Conservation (phyloP, 2,888 invertebrate species). For the Emesis castigata region DNA sequence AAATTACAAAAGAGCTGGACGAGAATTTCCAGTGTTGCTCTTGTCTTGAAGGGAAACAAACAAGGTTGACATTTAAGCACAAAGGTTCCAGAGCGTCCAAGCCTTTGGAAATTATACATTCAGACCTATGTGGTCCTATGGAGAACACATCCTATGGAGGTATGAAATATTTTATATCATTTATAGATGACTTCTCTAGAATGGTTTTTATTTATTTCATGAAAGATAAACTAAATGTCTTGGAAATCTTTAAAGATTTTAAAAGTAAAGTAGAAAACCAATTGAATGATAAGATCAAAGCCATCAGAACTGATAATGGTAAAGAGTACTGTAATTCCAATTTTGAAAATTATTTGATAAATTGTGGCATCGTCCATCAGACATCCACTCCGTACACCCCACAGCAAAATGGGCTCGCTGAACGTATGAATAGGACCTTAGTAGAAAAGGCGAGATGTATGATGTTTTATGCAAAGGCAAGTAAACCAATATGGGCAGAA, state of each 20-base stretch:
- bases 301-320: too few relatives aligned
- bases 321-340: too few relatives aligned
- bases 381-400: too few relatives aligned
- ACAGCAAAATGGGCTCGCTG: slow-evolving; percentile 30
- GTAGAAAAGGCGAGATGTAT: slow-evolving; percentile 1
- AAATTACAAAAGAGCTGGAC: neutral
- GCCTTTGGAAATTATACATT: slow-evolving; percentile 48
- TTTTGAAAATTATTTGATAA: too few relatives aligned
- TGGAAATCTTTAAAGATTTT: neutral
- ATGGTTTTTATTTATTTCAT: slow-evolving; percentile 52
- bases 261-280: too few relatives aligned
- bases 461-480: neutral
- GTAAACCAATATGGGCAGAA: slow-evolving; percentile 7
- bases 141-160: slow-evolving; percentile 40
- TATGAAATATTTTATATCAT: slow-evolving; percentile 27
- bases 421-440: neutral
- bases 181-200: slow-evolving; percentile 43
- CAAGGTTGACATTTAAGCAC: neutral
- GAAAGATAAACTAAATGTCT: slow-evolving; percentile 34
- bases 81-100: slow-evolving; percentile 34
- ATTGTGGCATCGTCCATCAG: too few relatives aligned
- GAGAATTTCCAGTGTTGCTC: slow-evolving; percentile 1
- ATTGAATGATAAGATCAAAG: too few relatives aligned
- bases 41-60: slow-evolving; percentile 10
- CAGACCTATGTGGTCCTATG: slow-evolving; percentile 56